Evolutionary conservation across 2,888 invertebrate genomes (phyloP), one percentile per base, ranked within the genome.

Genomic region (Agriopis leucophaearia): DNA sequence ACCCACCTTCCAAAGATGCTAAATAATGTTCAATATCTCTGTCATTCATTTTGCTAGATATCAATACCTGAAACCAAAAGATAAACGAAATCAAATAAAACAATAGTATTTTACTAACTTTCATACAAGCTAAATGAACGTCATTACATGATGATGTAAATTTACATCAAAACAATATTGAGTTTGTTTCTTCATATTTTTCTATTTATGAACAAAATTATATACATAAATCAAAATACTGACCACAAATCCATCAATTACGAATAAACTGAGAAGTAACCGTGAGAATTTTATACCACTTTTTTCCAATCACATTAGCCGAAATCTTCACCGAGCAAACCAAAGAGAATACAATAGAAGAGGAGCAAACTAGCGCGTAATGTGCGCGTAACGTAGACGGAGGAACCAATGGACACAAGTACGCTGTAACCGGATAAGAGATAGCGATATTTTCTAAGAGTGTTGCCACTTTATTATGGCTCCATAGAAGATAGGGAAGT

Each of bases 121-220:
- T 57, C 18, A 50, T 45, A 50, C 64, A 54, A 62, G 57, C 57
- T 57, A 57, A 57, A 57, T 57, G 57, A 57, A 57, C 57, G 45
- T 57, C 57, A 57, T 57, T 57, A 57, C 57, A 57, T 57, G 57
- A 62, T 52, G 54, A 45, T 62, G 62, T 62, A 62, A 51, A 51
- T 62, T 52, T 45, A 45, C 63, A 55, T 55, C 55, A 55, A 55
- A 55, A 55, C 55, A 55, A 42, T 42, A 42, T 42, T 42, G 50
- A 18, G 42, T 18, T 59, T 51, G 62, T 57, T 60, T 56, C 35
- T 51, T 44, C 57, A 64, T 56, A 63, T 48, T 56, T 40, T 56
- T 64, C 67, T 54, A 54, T 54, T 60, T 60, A 60, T 60, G 60
- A 60, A 60, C 60, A 60, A 60, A 60, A 60, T 60, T 60, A 60